Base-by-base conservation (phyloP, 2,113 vertebrate genomes). In the Podilymbus podiceps region DNA sequence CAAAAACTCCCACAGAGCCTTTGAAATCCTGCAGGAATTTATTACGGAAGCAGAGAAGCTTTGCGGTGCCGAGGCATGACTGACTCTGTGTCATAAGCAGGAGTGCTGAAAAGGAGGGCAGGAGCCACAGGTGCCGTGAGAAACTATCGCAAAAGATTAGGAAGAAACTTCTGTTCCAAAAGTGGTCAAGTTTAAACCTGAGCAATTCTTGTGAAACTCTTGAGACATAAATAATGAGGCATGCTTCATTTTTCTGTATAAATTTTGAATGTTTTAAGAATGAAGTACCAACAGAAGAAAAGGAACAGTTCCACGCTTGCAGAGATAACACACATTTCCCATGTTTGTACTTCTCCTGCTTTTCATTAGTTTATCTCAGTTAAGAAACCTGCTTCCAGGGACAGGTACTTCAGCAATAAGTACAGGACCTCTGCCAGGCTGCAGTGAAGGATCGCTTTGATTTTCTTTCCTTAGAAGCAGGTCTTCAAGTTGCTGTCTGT, bases 161-260 rank as follows among this genome's bases (percentile, higher is more conserved):
- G 21, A 21, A 62, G 59, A 82, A 90, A 83, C 63, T 84, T 52
- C 25, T 30, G 33, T 58, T 94, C n/a, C 55, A 20, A 38, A 80
- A 93, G 14, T 28, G 44, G 58, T 35, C 88, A 94, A 35, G 86
- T 93, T 91, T 52, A 78, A 90, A 92, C 89, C 38, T 64, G 76
- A 92, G 40, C 23, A 58, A 22, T 81, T 95, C 35, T 95, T 94
- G 56, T 68, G 85, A 97, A 95, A 95, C 33, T 76, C 75, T 52
- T 85, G 35, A 30, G 81, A 55, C 50, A 33, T 24, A 78, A 42
- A 59, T 78, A 75, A 84, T 19, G 35, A 91, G 15, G 47, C n/a
- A 52, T 2, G 7, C 8, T 67, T 53, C 1, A 0, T 71, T 82
- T 50, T 72, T 40, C 44, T 52, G 1, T 50, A 5, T 8, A 2